phyloP scores from a whole-genome alignment of 2,797 vertebrate genomes.

The Zalophus californianus region DNA sequence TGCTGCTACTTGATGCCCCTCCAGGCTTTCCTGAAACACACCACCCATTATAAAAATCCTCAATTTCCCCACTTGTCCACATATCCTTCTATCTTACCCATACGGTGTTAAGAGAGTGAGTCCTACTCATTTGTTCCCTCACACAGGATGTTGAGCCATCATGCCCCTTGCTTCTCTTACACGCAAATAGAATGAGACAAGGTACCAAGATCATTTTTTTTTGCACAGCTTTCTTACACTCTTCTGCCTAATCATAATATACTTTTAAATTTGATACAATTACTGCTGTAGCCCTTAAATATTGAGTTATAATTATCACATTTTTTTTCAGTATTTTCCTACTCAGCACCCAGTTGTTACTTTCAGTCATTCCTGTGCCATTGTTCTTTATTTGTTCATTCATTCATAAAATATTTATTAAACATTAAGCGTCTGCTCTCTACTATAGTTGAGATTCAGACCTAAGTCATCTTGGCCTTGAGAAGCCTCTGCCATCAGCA shows the following conservation, averaged over 20 bases:
- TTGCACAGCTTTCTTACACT: background rate
- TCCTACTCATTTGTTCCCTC: background rate
- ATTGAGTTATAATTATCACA: background rate
- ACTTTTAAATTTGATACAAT: background rate
- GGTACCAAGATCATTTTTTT: background rate
- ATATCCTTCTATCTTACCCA: too few relatives aligned
- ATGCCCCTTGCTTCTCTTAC: background rate
- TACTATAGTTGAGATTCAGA: background rate
- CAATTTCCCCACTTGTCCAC: background rate
- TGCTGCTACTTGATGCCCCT: background rate
- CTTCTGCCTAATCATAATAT: background rate
- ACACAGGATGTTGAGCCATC: accelerated
- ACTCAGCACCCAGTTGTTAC: background rate
- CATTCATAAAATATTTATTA: background rate
- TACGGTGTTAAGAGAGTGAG: background rate
- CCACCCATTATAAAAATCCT: background rate
- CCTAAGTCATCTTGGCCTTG: background rate
- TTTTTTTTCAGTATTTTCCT: background rate
- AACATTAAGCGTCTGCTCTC: background rate
- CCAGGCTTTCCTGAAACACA: background rate
- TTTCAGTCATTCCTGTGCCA: background rate
- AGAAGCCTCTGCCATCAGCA: background rate
- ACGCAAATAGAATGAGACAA: background rate
- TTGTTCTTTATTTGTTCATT: background rate
- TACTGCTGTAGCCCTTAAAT: background rate